Conservation (phyloP, 1,140 invertebrate species). For the Solen grandis region DNA sequence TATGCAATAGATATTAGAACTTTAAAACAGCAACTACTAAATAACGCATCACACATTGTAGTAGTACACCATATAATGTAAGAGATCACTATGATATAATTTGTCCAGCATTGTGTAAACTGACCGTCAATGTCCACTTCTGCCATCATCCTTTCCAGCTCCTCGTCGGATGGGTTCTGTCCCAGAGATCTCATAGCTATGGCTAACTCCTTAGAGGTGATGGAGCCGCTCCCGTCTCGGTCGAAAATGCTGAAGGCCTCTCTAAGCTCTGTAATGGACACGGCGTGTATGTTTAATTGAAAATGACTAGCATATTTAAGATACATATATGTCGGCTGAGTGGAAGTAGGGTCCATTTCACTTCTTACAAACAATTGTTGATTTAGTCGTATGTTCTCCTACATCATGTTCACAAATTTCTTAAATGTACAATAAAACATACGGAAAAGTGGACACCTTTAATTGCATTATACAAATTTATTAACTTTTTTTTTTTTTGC, state of each 20-base stretch:
- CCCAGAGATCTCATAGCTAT: constrained; percentile 60
- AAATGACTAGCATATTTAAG: neutral
- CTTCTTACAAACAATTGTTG: neutral
- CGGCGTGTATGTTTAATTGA: too few relatives aligned
- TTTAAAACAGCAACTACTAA: too few relatives aligned
- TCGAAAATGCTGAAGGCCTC: constrained; percentile 62
- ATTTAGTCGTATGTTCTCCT: neutral
- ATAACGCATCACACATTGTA: too few relatives aligned
- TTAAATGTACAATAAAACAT: neutral
- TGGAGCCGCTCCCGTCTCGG: constrained; percentile 54
- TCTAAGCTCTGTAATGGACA: constrained; percentile 53
- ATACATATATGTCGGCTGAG: neutral
- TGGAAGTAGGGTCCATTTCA: neutral
- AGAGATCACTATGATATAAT: too few relatives aligned
- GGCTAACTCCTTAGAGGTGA: constrained; percentile 48
- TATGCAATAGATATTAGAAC: too few relatives aligned
- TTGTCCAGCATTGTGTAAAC: too few relatives aligned
- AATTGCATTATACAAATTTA: too few relatives aligned
- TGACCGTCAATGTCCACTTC: constrained; percentile 62
- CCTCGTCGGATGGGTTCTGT: constrained; percentile 49
- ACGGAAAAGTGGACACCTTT: neutral
- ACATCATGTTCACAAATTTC: neutral
- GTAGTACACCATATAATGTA: too few relatives aligned
- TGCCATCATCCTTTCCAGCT: constrained; percentile 59
- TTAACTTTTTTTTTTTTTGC: too few relatives aligned